Base-by-base conservation (phyloP, 2,113 vertebrate species). In the Trachemys scripta region DNA sequence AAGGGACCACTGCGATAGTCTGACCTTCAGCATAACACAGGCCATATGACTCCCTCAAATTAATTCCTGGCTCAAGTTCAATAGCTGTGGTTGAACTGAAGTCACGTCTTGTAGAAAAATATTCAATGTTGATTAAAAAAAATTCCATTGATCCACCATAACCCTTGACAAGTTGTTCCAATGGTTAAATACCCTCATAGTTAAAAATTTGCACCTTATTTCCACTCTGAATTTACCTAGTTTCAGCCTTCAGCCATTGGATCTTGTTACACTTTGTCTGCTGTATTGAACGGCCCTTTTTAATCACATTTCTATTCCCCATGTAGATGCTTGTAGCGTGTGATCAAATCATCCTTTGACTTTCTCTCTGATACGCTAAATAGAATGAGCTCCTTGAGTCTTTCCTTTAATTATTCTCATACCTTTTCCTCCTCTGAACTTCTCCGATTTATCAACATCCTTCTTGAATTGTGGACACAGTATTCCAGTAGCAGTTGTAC, bases 401-500 rank as follows among this genome's bases (percentile, higher is more conserved):
- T 80, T 94, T 89, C 19, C n/a, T 72, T 72, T 38, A 72, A 72
- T n/a, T n/a, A 72, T 72, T 20, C 56, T 69, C 80, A 90, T 76
- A 92, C 16, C 81, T 85, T 95, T 84, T 96, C 92, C 20, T 22
- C 20, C 11, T 59, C 57, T 59, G 27, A 59, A 59, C 57, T 14
- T 31, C 12, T 59, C 82, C 57, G 54, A 47, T 59, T 97, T 97
- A 88, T 80, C 94, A 81, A 89, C 89, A 96, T 86, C 49, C 72
- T 86, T n/a, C 92, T 84, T 38, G 84, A 87, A 92, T 96, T 89
- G 84, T 56, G 83, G 80, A 90, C 80, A 87, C 42, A 87, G 95
- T 96, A 96, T 95, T 87, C 94, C 92, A 93, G 90, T 38, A 89
- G 16, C 87, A 94, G 27, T 20, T 72, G 27, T 35, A 92, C 24